phyloP scores from a whole-genome alignment of 1,140 invertebrate genomes.

The Rhopalosiphum padi region DNA sequence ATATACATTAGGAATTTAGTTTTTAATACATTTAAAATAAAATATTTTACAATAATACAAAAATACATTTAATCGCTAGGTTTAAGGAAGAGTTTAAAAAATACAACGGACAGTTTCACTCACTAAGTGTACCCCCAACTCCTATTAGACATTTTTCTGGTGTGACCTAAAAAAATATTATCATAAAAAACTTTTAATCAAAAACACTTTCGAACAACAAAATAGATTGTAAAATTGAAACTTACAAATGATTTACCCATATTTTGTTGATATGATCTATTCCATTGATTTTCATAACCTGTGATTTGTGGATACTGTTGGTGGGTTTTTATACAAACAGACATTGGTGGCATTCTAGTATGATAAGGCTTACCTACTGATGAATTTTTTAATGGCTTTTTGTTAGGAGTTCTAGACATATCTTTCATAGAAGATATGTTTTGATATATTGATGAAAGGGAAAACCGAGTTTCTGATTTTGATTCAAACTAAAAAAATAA shows the following conservation, averaged over 20 bases:
- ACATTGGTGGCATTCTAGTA: constrained; percentile 59
- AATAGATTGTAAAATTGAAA: neutral
- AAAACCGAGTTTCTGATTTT: constrained; percentile 85
- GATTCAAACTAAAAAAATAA: constrained; percentile 77
- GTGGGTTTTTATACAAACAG: neutral
- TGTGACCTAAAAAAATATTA: constrained; percentile 64
- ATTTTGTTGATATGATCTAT: constrained; percentile 64
- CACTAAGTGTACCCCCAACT: constrained; percentile 68
- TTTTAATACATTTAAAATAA: no score
- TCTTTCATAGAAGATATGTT: constrained; percentile 20
- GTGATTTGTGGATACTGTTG: constrained; percentile 56
- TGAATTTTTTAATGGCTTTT: constrained; percentile 66
- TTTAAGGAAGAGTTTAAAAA: neutral
- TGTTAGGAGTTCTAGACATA: constrained; percentile 59
- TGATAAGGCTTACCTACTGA: constrained; percentile 58
- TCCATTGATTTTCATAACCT: constrained; percentile 64
- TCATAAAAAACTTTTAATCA: neutral
- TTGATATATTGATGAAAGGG: constrained; percentile 66
- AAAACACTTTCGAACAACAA: constrained; percentile 3
- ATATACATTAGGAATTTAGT: no score
- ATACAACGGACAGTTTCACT: constrained; percentile 74
- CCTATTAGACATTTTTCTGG: constrained; percentile 67
- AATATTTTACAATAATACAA: neutral
- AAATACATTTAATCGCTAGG: no score
- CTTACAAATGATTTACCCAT: neutral